Conservation (phyloP, 2,888 invertebrate genomes). For the Drosophila greeni region DNA sequence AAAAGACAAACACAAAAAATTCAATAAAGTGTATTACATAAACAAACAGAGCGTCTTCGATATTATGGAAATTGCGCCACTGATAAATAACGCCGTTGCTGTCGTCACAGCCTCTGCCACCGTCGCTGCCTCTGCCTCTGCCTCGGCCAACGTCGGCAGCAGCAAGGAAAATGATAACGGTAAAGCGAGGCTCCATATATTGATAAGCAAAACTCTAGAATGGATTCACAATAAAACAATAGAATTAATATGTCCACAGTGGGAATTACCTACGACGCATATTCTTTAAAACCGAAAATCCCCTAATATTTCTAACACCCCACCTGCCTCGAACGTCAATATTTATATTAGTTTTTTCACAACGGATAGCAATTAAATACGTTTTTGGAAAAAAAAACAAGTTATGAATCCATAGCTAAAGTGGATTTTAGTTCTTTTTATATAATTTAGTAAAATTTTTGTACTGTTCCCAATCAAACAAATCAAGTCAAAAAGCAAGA, state of each 20-base stretch:
- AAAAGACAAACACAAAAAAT: constrained; percentile 40
- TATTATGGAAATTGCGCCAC: constrained; percentile 67
- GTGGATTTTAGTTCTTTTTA: background rate
- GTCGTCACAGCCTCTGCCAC: constrained; percentile 53
- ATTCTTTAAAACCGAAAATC: background rate
- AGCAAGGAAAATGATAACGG: constrained; percentile 66
- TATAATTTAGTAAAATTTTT: too few species aligned
- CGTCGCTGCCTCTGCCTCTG: constrained; percentile 33
- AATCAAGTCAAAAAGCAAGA: background rate
- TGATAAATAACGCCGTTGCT: constrained; percentile 58
- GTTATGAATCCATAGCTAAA: background rate
- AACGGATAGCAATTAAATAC: background rate
- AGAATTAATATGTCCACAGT: background rate
- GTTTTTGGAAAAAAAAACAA: too few species aligned
- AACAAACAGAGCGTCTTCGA: constrained; percentile 31
- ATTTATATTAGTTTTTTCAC: background rate
- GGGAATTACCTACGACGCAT: background rate
- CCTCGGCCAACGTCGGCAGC: constrained; percentile 37
- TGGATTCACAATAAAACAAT: constrained; percentile 3
- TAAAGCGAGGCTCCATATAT: constrained; percentile 48
- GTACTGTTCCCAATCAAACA: background rate
- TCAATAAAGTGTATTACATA: constrained; percentile 54
- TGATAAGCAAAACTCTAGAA: constrained; percentile 11
- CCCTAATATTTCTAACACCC: too few species aligned
- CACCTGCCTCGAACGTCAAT: background rate